Evolutionary conservation across 2,797 vertebrate genomes (phyloP).

Genomic region (Enteromius paludinosus): DNA sequence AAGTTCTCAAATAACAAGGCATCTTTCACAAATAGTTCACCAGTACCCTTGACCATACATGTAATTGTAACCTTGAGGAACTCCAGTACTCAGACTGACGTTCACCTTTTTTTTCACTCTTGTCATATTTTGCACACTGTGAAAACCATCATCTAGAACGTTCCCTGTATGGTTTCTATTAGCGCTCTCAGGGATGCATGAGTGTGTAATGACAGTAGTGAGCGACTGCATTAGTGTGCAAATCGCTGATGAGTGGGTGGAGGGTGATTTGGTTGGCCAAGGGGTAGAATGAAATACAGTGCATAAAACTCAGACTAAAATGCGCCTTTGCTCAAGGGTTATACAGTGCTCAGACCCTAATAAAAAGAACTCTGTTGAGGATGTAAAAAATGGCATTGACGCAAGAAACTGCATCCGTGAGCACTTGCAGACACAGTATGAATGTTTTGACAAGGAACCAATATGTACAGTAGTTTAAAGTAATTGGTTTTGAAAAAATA

Average conservation of each 20-base stretch:
- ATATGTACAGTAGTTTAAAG: neutral
- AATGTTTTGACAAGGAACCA: neutral
- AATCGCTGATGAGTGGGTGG: slow-evolving; percentile 48
- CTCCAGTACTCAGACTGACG: slow-evolving; percentile 19
- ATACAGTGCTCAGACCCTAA: slow-evolving; percentile 10
- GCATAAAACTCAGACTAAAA: slow-evolving; percentile 25
- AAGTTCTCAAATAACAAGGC: slow-evolving; percentile 22
- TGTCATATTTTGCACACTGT: slow-evolving; percentile 38
- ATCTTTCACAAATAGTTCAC: slow-evolving; percentile 33
- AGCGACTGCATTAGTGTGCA: slow-evolving; percentile 44
- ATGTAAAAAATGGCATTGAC: neutral
- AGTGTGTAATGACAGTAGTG: slow-evolving; percentile 41
- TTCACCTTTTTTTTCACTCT: slow-evolving; percentile 40
- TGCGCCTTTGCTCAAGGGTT: slow-evolving; percentile 15
- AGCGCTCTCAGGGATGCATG: slow-evolving; percentile 24
- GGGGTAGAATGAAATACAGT: slow-evolving; percentile 46
- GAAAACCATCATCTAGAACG: slow-evolving; percentile 38
- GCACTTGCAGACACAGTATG: neutral
- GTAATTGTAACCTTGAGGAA: slow-evolving; percentile 9
- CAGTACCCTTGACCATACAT: neutral
- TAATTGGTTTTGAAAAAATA: neutral
- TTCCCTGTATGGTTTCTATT: slow-evolving; percentile 38
- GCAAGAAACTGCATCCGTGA: neutral
- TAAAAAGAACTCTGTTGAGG: neutral
- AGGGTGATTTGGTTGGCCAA: slow-evolving; percentile 43